Evolutionary conservation across 2,888 invertebrate species (phyloP), one percentile per base, ranked within the genome.

Genomic region (Cantharis lateralis): DNA sequence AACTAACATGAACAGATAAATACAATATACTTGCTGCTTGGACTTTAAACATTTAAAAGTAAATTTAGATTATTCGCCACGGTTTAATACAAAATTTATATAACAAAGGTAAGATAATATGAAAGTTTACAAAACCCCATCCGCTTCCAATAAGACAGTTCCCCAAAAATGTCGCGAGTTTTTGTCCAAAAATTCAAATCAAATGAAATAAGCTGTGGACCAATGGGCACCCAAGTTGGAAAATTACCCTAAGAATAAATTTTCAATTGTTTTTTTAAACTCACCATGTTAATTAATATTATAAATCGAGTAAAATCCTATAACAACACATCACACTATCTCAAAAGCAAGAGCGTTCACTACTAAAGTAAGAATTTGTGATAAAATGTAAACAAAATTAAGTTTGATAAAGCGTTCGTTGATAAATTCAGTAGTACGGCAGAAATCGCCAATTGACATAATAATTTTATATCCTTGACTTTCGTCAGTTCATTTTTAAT

Each of bases 381-480:
- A 68, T 71, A 68, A 75, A 74, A 75, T 68, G 71, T 68, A 71
- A 75, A 75, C 71, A 75, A 71, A 32, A 20, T 24, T 62, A 71
- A 24, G 24, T 66, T 20, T 20, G 75, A 75, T 71, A 71, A 75
- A 71, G 62, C 48, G 62, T 62, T 66, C 70, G 28, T 68, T 62
- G 71, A 75, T 71, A 75, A 75, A 75, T 68, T 71, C 15, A 24
- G 32, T 62, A 13, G 74, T 76, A 81, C 78, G 79, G 77, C 79
- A 76, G 32, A 82, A 82, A 83, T 83, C 82, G 83, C 80, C 81
- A 81, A 82, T 80, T 61, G 81, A 81, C 82, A 81, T 70, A 75
- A 80, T 69, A 76, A 78, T 72, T 82, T 79, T 77, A 80, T 82
- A 86, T 85, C 86, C 86, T 85, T 86, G 86, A 86, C 85, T 86